Percentiles rank a stretch among this genome's conserved stretches.
Evolutionary conservation across 1,140 invertebrate genomes (phyloP).

Genomic region (Magallana gigas): DNA sequence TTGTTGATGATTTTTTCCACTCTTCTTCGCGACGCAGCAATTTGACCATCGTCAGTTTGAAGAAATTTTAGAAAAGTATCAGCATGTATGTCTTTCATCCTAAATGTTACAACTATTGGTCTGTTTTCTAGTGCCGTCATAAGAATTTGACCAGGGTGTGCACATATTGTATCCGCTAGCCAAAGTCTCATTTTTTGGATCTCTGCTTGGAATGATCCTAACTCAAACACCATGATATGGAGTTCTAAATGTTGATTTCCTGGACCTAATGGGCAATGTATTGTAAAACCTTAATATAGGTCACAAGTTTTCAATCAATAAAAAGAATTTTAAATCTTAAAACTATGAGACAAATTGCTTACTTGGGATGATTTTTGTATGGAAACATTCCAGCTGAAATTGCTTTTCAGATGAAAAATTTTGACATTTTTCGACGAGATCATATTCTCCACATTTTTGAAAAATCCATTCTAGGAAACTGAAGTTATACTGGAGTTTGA

Average conservation of each 20-base stretch:
- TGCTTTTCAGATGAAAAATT: background rate
- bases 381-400: background rate
- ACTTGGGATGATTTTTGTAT: background rate
- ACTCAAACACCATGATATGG: conserved; percentile 1
- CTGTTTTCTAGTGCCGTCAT: background rate
- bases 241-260: background rate
- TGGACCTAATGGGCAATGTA: background rate
- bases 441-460: background rate
- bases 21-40: background rate
- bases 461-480: background rate
- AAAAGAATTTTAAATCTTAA: background rate
- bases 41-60: conserved; percentile 9
- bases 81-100: background rate
- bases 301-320: background rate
- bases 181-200: background rate
- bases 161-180: background rate
- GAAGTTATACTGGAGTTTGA: background rate
- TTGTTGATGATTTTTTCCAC: background rate
- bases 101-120: background rate
- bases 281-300: too few relatives aligned
- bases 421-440: background rate
- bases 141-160: background rate
- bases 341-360: background rate
- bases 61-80: background rate
- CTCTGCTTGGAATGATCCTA: background rate